Evolutionary conservation across 2,113 vertebrate species (phyloP), one percentile per base, ranked within the genome.

Genomic region (Saccopteryx bilineata): DNA sequence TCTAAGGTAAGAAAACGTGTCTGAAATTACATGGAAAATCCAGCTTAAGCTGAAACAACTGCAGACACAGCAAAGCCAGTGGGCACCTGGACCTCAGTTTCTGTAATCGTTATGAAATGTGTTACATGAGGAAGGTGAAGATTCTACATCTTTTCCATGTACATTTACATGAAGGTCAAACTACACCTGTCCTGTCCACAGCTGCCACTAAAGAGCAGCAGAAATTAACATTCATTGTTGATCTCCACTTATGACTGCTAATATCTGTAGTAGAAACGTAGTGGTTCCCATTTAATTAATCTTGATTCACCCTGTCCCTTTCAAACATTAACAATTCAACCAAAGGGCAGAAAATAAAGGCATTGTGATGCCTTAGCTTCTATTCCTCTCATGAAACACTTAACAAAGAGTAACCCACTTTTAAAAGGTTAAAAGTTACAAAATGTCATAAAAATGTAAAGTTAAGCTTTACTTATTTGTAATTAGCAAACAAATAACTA

Each of bases 321-420:
- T 76, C 24, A 86, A 93, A 65, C 52, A 91, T 46, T 89, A 95
- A 94, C 93, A 91, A 60, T 85, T 79, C 26, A 87, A 90, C 21
- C 15, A 78, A 79, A 89, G 31, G 17, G 19, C 23, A 94, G 21
- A 94, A 87, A 80, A 96, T 31, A 76, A 39, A 93, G 21, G 14
- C 85, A 93, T 72, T 85, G 89, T 39, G 91, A 48, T 71, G 13
- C 21, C 15, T 90, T 60, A 74, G 48, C 63, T 81, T 92, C 69
- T 84, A 52, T 39, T 95, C 58, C 13, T 56, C 14, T 66, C 58
- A 79, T 63, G 58, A 79, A 94, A 88, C 2, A 58, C 69, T 8
- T 17, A 84, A 75, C 46, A 90, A 91, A 93, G 69, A 75, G 65
- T 74, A 87, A 87, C 7, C 28, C 80, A 75, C 56, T 50, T 74